Base-by-base conservation (phyloP, 2,888 invertebrate genomes). In the Melinaea marsaeus region DNA sequence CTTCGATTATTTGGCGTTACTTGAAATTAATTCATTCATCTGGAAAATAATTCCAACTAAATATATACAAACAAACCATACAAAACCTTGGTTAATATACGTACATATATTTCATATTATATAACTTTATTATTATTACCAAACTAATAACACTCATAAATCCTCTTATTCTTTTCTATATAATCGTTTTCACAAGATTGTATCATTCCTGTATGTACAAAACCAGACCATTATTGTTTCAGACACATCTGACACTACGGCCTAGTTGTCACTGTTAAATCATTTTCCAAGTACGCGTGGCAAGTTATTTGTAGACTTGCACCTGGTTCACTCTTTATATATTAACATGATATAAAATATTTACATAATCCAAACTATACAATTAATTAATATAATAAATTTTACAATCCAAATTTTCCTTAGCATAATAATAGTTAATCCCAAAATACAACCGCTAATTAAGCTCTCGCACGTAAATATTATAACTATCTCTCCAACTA, bases 401-500 rank as follows among this genome's bases (percentile, higher is more conserved):
- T 32, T 5, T 9, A 42, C 1, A 9, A 2, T 9, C 9, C 1
- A 9, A 0, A 42, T 42, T 42, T 42, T 42, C 42, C 42, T 9
- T 42, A 42, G 32, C 51, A 2, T 32, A 51, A 32, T 32, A 51
- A 51, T 6, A 51, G 51, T 51, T 51, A 32, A 51, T 9, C 42
- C 42, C 42, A 9, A 42, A 42, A 42, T 42, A 42, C 7, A 22
- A 7, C 42, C 42, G 11, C 42, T 42, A 42, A 42, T 42, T 42
- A 42, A 42, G 42, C 42, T 9, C 42, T 42, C 55, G 35, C 34
- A 32, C 13, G 57, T 61, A 48, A 66, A 64, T 60, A 63, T 57
- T 57, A 56, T 62, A 62, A 64, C 62, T 65, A 65, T 60, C 57
- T 57, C 45, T 42, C 47, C 13, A 61, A 66, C 57, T 67, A 57